These are phyloP conservation scores for Alfaro cultratus DNA, from an alignment of 2,797 vertebrate genomes.

Conservation along the genomic window DNA sequence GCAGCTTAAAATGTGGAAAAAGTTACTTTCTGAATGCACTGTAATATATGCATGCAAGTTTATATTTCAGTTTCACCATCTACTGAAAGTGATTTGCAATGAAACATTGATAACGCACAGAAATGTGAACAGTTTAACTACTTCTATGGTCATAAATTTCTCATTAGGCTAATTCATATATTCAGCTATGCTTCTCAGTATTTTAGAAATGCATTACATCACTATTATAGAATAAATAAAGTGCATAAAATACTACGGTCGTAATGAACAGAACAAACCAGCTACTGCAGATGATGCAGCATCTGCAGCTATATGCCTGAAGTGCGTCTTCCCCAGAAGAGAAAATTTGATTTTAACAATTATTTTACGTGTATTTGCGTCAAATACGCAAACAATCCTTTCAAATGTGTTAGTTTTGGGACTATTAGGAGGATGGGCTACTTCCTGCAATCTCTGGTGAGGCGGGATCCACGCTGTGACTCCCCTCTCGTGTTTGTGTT, in stretches of 20 bases:
- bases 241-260: not conserved
- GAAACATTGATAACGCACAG: not conserved
- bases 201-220: not conserved
- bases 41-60: not conserved
- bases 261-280: not conserved
- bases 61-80: not conserved
- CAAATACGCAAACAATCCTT: not conserved
- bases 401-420: not conserved
- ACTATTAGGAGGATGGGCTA: conserved; percentile 7
- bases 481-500: conserved; percentile 18
- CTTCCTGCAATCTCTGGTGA: conserved; percentile 53
- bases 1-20: not conserved
- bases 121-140: not conserved
- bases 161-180: not conserved
- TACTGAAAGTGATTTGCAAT: not conserved
- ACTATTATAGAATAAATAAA: not conserved
- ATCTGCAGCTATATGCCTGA: not conserved
- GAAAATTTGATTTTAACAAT: not conserved
- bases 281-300: not conserved
- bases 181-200: not conserved
- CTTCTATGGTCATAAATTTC: not conserved
- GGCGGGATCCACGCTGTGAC: conserved; percentile 49
- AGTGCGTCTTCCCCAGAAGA: not conserved
- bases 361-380: not conserved
- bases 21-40: not conserved